Conservation (phyloP, 2,888 invertebrate genomes). For the Cyclophora punctaria region DNA sequence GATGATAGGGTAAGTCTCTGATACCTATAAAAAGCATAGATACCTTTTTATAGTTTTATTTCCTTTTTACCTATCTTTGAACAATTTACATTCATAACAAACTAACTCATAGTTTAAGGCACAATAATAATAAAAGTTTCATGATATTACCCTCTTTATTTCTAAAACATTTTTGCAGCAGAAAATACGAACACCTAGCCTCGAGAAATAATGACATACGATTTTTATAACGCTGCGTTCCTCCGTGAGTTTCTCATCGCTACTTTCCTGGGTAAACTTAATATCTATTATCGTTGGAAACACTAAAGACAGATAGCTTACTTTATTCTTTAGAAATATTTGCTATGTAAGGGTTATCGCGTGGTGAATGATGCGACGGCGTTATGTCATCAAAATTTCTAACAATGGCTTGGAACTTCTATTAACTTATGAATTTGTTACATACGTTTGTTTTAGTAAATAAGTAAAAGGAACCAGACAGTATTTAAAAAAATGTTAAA, state of each 20-base stretch:
- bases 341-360: constrained; percentile 4
- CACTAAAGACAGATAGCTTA: constrained; percentile 9
- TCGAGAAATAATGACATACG: constrained; percentile 21
- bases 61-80: too few species aligned
- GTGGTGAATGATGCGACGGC: neutral
- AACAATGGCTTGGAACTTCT: too few species aligned
- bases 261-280: constrained; percentile 9
- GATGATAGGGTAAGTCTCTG: too few species aligned
- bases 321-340: constrained; percentile 6
- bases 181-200: constrained; percentile 10
- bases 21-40: too few species aligned
- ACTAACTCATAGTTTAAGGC: too few species aligned
- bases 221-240: constrained; percentile 22
- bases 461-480: too few species aligned
- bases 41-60: too few species aligned
- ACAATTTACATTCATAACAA: too few species aligned
- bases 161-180: constrained; percentile 11
- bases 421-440: too few species aligned
- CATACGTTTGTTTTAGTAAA: too few species aligned
- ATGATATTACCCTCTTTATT: neutral
- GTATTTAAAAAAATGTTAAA: too few species aligned
- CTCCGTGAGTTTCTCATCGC: constrained; percentile 2
- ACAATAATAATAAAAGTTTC: too few species aligned
- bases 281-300: constrained; percentile 5
- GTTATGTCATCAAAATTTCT: neutral